Percentiles rank a stretch among this genome's conserved stretches.
phyloP scores from a whole-genome alignment of 2,113 vertebrate species.

The Paradoxurus hermaphroditus region DNA sequence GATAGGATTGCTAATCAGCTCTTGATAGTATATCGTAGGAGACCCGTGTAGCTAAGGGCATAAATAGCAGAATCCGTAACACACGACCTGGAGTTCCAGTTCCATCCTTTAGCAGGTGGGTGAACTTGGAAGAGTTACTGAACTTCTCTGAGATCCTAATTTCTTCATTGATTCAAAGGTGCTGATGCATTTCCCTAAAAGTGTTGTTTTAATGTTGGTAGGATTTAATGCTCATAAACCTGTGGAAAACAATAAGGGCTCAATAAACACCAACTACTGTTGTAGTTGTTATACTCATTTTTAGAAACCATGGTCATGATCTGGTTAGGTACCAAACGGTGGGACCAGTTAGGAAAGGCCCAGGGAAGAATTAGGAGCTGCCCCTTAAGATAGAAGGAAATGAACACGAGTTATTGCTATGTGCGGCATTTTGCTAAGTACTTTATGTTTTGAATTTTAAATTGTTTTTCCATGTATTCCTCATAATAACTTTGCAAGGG shows the following conservation, averaged over 20 bases:
- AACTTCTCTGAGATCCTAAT: not conserved
- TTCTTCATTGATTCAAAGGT: not conserved
- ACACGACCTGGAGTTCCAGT: not conserved
- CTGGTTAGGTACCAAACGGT: not conserved
- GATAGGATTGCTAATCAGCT: not conserved
- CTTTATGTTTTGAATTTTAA: not conserved
- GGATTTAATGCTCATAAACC: not conserved
- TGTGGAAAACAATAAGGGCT: not conserved
- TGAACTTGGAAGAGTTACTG: not conserved
- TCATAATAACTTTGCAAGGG: not conserved
- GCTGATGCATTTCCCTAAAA: not conserved
- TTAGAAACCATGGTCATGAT: not conserved
- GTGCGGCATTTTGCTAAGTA: not conserved
- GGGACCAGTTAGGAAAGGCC: not conserved
- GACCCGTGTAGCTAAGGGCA: not conserved
- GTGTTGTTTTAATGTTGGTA: not conserved
- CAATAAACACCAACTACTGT: not conserved
- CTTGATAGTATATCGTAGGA: not conserved
- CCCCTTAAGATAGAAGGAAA: not conserved
- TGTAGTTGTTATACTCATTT: not conserved
- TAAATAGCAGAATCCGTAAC: not conserved
- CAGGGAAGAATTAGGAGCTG: not conserved
- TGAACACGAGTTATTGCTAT: not conserved
- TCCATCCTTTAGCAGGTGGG: not conserved
- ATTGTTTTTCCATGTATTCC: not conserved